These are phyloP conservation scores for Macrotrachela quadricornifera DNA, from an alignment of 1,140 invertebrate genomes.

Conservation along the genomic window DNA sequence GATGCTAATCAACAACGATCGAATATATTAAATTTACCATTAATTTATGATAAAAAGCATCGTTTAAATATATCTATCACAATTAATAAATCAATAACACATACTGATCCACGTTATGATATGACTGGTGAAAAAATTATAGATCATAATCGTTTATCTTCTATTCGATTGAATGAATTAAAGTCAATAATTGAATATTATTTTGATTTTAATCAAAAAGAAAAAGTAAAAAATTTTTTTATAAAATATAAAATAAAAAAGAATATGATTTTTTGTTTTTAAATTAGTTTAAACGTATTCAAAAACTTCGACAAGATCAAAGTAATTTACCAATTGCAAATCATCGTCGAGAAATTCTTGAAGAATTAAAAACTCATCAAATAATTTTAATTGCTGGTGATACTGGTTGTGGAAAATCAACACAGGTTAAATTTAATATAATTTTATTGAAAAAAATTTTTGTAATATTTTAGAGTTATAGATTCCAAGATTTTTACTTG, in stretches of 20 bases:
- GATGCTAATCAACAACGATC: too few relatives aligned
- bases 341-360: slow-evolving; percentile 49
- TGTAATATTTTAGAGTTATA: slow-evolving; percentile 8
- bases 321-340: slow-evolving; percentile 60
- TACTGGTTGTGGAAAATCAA: slow-evolving; percentile 90
- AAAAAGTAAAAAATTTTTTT: too few relatives aligned
- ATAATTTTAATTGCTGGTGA: slow-evolving; percentile 60
- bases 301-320: slow-evolving; percentile 49
- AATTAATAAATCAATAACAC: not conserved
- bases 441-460: slow-evolving; percentile 7
- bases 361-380: slow-evolving; percentile 45
- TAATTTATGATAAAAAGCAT: slow-evolving; percentile 3
- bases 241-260: too few relatives aligned
- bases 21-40: not conserved
- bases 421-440: slow-evolving; percentile 40
- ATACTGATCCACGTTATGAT: too few relatives aligned
- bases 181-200: too few relatives aligned
- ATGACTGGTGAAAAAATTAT: too few relatives aligned
- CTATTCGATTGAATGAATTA: too few relatives aligned
- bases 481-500: slow-evolving; percentile 31
- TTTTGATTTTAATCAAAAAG: too few relatives aligned
- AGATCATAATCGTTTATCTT: too few relatives aligned
- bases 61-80: not conserved
- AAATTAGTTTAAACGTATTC: too few relatives aligned
- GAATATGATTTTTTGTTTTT: too few relatives aligned